These are phyloP conservation scores for Eumacrocentrus americanus DNA, from an alignment of 2,888 invertebrate species.

Conservation along the genomic window DNA sequence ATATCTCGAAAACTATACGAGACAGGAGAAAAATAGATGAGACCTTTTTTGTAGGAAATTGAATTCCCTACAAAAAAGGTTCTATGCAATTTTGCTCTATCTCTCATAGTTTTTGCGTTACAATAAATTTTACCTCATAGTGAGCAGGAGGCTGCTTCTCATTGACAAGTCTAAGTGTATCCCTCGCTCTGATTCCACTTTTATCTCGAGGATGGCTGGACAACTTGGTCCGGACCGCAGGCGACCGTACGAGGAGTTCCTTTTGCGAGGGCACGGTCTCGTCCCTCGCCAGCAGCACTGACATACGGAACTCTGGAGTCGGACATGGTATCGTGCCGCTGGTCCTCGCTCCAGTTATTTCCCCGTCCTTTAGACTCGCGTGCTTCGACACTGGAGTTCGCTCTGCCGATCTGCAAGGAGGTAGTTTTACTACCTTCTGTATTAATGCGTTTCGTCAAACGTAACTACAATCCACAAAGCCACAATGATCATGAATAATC, in stretches of 20 bases:
- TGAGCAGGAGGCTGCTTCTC: constrained; percentile 63
- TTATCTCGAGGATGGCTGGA: constrained; percentile 56
- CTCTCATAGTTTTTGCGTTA: too few species aligned
- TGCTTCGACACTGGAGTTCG: constrained; percentile 55
- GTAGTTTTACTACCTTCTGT: constrained; percentile 19
- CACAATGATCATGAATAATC: background rate
- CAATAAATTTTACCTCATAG: constrained; percentile 53
- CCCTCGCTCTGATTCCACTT: constrained; percentile 57
- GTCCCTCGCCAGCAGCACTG: constrained; percentile 72
- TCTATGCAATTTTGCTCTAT: too few species aligned
- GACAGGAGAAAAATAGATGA: too few species aligned
- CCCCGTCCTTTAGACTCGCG: constrained; percentile 50
- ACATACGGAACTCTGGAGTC: constrained; percentile 72
- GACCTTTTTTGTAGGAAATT: too few species aligned
- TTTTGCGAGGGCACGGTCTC: constrained; percentile 62
- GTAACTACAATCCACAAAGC: background rate
- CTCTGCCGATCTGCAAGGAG: constrained; percentile 49
- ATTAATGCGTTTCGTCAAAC: background rate
- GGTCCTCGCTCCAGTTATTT: constrained; percentile 46
- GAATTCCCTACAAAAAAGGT: too few species aligned
- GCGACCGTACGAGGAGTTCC: constrained; percentile 55
- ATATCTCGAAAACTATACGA: too few species aligned
- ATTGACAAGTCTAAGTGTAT: constrained; percentile 68
- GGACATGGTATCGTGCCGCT: constrained; percentile 54
- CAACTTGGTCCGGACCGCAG: constrained; percentile 50